Evolutionary conservation across 2,113 vertebrate species (phyloP).

Genomic region (Callipepla californica): DNA sequence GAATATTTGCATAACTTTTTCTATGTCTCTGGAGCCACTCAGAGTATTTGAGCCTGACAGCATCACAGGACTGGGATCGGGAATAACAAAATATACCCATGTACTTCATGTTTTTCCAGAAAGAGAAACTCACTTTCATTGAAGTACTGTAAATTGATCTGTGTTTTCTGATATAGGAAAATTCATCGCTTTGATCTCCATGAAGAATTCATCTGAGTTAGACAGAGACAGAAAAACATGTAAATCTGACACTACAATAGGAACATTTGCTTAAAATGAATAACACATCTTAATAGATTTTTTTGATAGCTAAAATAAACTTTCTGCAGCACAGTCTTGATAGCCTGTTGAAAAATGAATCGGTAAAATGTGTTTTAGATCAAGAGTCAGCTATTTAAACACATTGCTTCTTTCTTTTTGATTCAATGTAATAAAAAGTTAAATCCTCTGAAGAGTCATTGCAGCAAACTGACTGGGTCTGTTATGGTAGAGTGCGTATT

Average conservation of each 20-base stretch:
- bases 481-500: constrained; percentile 15
- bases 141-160: constrained; percentile 62
- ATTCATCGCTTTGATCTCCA: constrained; percentile 62
- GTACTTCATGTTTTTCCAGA: constrained; percentile 53
- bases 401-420: constrained; percentile 32
- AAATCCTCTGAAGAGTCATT: constrained; percentile 38
- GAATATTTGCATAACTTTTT: background rate
- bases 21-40: background rate
- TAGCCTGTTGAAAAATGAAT: constrained; percentile 53
- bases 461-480: constrained; percentile 13
- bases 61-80: constrained; percentile 12
- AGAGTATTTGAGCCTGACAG: constrained; percentile 3
- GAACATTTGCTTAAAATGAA: constrained; percentile 66
- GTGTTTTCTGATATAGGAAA: constrained; percentile 57
- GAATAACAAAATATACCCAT: constrained; percentile 15
- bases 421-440: constrained; percentile 38
- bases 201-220: constrained; percentile 50
- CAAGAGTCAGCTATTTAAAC: constrained; percentile 2
- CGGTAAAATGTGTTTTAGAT: constrained; percentile 61
- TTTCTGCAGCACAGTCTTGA: constrained; percentile 35
- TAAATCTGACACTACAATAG: constrained; percentile 52
- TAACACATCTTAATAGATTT: constrained; percentile 29
- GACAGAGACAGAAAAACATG: constrained; percentile 47
- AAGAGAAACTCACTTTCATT: constrained; percentile 42
- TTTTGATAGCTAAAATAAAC: constrained; percentile 66